Evolutionary conservation across 2,888 invertebrate species (phyloP).

Genomic region (Microplitis deprimator): DNA sequence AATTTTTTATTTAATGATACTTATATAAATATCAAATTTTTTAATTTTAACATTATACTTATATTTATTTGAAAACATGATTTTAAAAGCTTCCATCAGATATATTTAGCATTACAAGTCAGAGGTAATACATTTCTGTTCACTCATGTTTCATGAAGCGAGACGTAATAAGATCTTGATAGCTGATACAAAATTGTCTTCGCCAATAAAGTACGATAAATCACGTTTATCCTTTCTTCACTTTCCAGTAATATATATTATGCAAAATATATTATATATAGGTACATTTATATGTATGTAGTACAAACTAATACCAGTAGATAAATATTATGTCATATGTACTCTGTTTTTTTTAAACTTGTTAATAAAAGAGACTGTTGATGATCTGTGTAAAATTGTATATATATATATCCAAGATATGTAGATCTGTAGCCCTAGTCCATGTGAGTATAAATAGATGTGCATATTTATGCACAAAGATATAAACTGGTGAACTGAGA

Average conservation of each 20-base stretch:
- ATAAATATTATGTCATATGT: constrained; percentile 20
- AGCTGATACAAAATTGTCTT: constrained; percentile 37
- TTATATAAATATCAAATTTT: not conserved
- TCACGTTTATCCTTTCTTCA: constrained; percentile 44
- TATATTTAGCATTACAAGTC: constrained; percentile 2
- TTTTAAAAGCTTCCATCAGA: not conserved
- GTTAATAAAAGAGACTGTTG: constrained; percentile 9
- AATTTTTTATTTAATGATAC: not conserved
- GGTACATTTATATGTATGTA: not conserved
- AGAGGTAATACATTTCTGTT: constrained; percentile 12
- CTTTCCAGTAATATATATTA: constrained; percentile 14
- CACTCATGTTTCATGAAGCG: constrained; percentile 23
- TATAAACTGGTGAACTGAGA: constrained; percentile 7
- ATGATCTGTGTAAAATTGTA: constrained; percentile 36
- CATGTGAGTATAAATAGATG: constrained; percentile 32
- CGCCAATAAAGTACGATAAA: constrained; percentile 44
- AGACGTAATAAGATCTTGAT: constrained; percentile 18
- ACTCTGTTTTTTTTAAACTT: not conserved
- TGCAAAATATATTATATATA: constrained; percentile 23
- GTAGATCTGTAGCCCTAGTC: constrained; percentile 3
- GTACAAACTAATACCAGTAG: constrained; percentile 15
- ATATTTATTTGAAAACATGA: not conserved
- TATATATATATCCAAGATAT: not conserved
- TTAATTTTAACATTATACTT: not conserved
- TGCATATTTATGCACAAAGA: constrained; percentile 11